Evolutionary conservation across 2,888 invertebrate species (phyloP).

Genomic region (Lithosia quadra): DNA sequence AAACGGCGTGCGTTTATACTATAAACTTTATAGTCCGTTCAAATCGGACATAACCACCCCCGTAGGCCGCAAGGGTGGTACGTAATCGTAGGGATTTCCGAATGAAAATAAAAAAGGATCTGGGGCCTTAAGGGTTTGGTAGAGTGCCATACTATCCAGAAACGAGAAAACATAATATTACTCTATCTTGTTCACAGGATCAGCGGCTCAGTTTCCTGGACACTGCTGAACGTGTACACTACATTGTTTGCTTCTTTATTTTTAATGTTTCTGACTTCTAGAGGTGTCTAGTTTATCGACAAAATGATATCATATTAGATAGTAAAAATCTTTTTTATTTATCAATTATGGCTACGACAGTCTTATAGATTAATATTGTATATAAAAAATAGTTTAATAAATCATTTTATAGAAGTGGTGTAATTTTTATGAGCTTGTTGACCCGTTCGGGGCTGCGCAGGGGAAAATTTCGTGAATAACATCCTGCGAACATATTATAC

Average conservation of each 20-base stretch:
- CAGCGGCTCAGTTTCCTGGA: background rate
- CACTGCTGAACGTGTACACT: slow-evolving; percentile 14
- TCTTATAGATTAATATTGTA: background rate
- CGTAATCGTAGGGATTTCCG: too few relatives aligned
- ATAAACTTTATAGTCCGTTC: too few relatives aligned
- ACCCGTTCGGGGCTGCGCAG: too few relatives aligned
- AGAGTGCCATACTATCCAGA: background rate
- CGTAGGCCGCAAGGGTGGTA: too few relatives aligned
- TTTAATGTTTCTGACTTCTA: slow-evolving; percentile 2
- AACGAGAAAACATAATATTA: background rate
- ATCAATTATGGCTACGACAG: background rate
- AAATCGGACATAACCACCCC: too few relatives aligned
- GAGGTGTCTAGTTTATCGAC: background rate
- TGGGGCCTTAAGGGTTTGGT: too few relatives aligned
- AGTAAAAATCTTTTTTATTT: background rate
- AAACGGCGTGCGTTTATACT: too few relatives aligned
- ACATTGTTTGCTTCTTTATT: slow-evolving; percentile 11
- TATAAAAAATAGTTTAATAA: background rate
- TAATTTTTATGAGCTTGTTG: too few relatives aligned
- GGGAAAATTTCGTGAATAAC: too few relatives aligned
- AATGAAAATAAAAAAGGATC: too few relatives aligned
- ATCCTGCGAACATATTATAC: too few relatives aligned
- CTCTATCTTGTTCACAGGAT: background rate
- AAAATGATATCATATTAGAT: background rate
- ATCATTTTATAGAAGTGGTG: too few relatives aligned